Percentiles rank a stretch among this genome's conserved stretches.
Evolutionary conservation across 2,888 invertebrate genomes (phyloP).

Genomic region (Meandrusa payeni): DNA sequence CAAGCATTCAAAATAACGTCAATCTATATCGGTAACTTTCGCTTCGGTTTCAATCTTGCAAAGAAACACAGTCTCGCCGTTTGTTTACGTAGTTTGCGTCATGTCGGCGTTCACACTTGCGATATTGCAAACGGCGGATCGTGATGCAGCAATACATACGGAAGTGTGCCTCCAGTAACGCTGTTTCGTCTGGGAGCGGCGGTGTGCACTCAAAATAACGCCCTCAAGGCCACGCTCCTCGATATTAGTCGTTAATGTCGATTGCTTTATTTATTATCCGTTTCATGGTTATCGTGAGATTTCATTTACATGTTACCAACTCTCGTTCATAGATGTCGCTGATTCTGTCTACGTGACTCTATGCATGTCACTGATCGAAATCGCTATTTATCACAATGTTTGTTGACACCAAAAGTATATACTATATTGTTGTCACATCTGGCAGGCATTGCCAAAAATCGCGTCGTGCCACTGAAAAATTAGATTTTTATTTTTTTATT

Average conservation of each 20-base stretch:
- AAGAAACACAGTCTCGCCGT: not conserved
- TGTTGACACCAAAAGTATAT: no score
- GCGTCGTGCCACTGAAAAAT: no score
- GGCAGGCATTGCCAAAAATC: no score
- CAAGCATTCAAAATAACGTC: no score
- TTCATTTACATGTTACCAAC: constrained; percentile 15
- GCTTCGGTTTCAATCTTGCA: no score
- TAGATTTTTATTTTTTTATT: no score
- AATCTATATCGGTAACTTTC: no score
- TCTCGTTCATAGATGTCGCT: constrained; percentile 9
- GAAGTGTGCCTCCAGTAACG: constrained; percentile 3
- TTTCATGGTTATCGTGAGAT: constrained; percentile 17
- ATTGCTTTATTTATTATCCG: constrained; percentile 21
- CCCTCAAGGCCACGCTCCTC: constrained; percentile 17
- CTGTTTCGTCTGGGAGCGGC: constrained; percentile 16
- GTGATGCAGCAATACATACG: constrained; percentile 7
- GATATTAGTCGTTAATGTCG: constrained; percentile 23
- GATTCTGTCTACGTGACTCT: not conserved
- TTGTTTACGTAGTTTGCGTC: not conserved
- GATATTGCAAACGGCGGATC: not conserved
- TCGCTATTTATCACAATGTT: no score
- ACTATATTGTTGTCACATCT: no score
- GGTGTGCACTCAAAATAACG: constrained; percentile 21
- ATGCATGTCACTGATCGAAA: no score
- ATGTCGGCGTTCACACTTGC: not conserved